Conservation (phyloP, 2,888 invertebrate genomes). For the Meiosimyza platycephala region DNA sequence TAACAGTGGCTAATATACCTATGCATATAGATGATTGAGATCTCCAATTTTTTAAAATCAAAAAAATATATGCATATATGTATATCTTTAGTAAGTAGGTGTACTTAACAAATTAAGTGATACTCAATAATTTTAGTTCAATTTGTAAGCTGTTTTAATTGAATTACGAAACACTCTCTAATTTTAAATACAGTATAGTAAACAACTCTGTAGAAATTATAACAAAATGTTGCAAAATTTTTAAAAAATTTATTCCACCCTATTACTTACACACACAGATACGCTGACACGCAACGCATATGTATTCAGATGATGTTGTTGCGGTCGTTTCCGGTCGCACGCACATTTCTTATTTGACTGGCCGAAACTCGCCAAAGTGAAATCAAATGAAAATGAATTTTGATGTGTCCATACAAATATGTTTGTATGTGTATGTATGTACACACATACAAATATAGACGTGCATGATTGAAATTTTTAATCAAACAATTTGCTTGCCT, state of each 20-base stretch:
- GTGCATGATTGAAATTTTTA: conserved; percentile 8
- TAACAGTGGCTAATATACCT: too few species aligned
- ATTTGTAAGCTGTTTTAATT: too few species aligned
- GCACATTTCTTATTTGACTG: not conserved
- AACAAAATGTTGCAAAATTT: too few species aligned
- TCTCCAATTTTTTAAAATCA: too few species aligned
- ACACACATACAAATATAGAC: not conserved
- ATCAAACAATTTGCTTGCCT: conserved; percentile 6
- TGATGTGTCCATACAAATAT: not conserved
- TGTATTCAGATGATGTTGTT: not conserved
- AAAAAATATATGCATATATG: too few species aligned
- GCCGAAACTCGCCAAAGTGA: conserved; percentile 13
- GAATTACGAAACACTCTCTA: too few species aligned
- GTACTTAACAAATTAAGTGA: too few species aligned
- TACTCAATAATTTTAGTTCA: too few species aligned
- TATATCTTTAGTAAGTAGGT: too few species aligned
- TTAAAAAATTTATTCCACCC: not conserved
- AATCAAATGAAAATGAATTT: conserved; percentile 36
- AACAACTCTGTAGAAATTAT: too few species aligned
- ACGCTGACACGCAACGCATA: not conserved
- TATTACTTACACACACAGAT: not conserved
- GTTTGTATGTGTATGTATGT: not conserved
- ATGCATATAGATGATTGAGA: too few species aligned
- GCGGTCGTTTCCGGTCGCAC: conserved; percentile 28
- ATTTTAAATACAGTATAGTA: too few species aligned